Evolutionary conservation across 53 echinoderm and acorn worm species (phyloP).

Genomic region (Pentamera pediparva): DNA sequence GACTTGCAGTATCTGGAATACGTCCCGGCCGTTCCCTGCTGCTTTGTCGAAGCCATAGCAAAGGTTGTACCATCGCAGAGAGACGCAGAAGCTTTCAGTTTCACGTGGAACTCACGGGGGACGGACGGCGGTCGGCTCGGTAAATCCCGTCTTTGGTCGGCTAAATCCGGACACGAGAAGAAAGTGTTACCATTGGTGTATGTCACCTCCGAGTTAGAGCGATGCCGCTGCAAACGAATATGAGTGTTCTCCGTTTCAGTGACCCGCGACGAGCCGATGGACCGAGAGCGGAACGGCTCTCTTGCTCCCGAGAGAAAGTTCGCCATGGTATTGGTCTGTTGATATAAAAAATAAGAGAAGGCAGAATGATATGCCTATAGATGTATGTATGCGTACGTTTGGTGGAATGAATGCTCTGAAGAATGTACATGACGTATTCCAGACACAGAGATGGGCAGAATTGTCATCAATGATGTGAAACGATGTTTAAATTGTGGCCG

Average conservation of each 20-base stretch:
- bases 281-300: constrained; percentile 12
- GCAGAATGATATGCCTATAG: no score
- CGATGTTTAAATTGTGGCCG: no score
- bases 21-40: constrained; percentile 42
- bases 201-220: neutral
- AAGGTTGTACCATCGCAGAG: constrained; percentile 38
- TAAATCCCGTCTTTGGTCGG: constrained; percentile 24
- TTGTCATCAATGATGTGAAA: no score
- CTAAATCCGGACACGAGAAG: constrained; percentile 68
- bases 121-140: neutral
- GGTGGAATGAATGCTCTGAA: no score
- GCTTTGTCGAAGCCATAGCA: constrained; percentile 28
- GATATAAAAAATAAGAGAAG: neutral
- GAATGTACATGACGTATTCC: no score
- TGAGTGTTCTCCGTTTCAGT: constrained; percentile 14
- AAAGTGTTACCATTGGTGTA: constrained; percentile 5
- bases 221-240: neutral
- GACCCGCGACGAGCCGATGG: constrained; percentile 14
- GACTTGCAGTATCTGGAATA: constrained; percentile 43
- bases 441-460: no score
- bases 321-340: neutral
- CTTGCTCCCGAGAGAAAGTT: neutral
- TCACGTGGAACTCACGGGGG: neutral
- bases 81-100: constrained; percentile 34
- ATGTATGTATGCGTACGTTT: no score